These are phyloP conservation scores for Phaedon cochleariae DNA, from an alignment of 2,888 invertebrate genomes.

Conservation along the genomic window DNA sequence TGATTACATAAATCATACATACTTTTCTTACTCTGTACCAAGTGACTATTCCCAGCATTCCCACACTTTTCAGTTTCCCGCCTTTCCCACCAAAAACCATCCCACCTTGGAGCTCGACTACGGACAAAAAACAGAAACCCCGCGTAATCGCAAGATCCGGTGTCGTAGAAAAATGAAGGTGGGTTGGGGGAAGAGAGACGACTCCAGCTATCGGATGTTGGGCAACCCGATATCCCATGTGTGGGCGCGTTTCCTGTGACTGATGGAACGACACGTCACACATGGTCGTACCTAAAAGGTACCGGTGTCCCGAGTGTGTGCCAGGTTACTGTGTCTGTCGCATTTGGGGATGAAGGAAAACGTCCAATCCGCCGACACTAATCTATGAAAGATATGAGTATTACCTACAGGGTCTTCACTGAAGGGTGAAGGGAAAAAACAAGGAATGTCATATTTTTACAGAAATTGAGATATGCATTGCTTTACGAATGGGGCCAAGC, in stretches of 20 bases:
- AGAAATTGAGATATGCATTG: too few relatives aligned
- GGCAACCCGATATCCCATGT: slow-evolving; percentile 23
- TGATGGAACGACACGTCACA: slow-evolving; percentile 17
- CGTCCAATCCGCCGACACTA: neutral
- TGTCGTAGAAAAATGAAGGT: neutral
- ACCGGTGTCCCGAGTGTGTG: neutral
- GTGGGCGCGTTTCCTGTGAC: slow-evolving; percentile 29
- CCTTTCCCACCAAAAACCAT: neutral
- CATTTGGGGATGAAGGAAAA: neutral
- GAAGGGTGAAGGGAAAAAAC: too few relatives aligned
- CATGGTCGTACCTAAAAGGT: slow-evolving; percentile 1
- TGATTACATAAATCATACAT: too few relatives aligned
- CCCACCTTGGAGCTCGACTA: neutral
- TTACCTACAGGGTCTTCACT: too few relatives aligned
- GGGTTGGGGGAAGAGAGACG: slow-evolving; percentile 14
- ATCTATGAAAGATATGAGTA: too few relatives aligned
- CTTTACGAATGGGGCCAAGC: too few relatives aligned
- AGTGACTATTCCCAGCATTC: too few relatives aligned
- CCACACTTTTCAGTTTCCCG: slow-evolving; percentile 5
- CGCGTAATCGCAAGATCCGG: neutral
- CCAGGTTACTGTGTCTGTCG: neutral
- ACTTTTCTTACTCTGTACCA: too few relatives aligned
- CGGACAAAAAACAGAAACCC: slow-evolving; percentile 10
- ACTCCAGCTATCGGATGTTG: slow-evolving; percentile 21
- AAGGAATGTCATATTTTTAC: too few relatives aligned